Percentiles rank a stretch among this genome's conserved stretches.
phyloP scores from a whole-genome alignment of 2,888 invertebrate species.

The Leptinotarsa juncta region DNA sequence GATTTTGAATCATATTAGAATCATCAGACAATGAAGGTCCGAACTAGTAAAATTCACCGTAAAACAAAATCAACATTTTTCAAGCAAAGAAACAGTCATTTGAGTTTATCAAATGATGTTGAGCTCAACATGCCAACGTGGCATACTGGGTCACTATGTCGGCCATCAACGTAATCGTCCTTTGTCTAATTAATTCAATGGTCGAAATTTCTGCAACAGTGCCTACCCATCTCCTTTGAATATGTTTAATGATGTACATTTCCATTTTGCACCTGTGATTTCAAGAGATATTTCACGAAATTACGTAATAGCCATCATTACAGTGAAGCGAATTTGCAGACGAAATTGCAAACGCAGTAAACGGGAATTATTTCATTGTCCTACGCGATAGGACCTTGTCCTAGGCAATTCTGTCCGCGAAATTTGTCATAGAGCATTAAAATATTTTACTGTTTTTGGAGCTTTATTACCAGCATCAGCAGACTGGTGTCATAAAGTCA shows the following conservation, averaged over 20 bases:
- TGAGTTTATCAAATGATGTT: too few relatives aligned
- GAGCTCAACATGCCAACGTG: too few relatives aligned
- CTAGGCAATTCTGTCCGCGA: slow-evolving; percentile 3
- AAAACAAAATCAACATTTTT: too few relatives aligned
- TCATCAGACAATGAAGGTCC: too few relatives aligned
- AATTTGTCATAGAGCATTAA: slow-evolving; percentile 3
- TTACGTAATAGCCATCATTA: slow-evolving; percentile 24
- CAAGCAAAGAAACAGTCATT: too few relatives aligned
- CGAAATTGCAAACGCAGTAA: slow-evolving; percentile 14
- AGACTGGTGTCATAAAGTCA: slow-evolving; percentile 21
- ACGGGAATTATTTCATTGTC: slow-evolving; percentile 20
- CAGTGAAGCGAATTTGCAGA: background rate
- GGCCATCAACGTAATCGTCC: background rate
- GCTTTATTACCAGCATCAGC: slow-evolving; percentile 20
- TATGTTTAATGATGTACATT: slow-evolving; percentile 22
- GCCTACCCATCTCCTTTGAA: slow-evolving; percentile 2
- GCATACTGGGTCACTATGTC: too few relatives aligned
- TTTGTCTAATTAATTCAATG: background rate
- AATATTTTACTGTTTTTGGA: slow-evolving; percentile 23
- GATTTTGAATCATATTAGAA: too few relatives aligned
- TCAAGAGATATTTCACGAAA: slow-evolving; percentile 20
- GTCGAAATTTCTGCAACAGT: background rate
- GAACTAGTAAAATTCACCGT: too few relatives aligned
- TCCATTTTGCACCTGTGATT: slow-evolving; percentile 23
- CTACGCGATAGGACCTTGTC: background rate